These are phyloP conservation scores for Lontra canadensis DNA, from an alignment of 2,113 vertebrate genomes.

Conservation along the genomic window DNA sequence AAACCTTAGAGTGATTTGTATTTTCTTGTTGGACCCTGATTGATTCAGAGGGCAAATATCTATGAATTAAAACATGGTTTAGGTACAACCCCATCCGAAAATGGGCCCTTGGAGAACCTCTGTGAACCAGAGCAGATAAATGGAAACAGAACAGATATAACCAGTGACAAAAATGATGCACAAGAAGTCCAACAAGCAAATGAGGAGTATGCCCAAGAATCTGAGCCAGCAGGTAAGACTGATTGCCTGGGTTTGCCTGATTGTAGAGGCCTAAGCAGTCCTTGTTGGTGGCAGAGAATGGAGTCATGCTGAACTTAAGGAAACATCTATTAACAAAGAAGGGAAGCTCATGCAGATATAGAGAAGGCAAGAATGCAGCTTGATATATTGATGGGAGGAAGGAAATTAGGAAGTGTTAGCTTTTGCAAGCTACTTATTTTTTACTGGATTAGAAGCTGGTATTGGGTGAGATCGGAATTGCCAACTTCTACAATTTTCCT, in stretches of 20 bases:
- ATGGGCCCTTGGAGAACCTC: neutral
- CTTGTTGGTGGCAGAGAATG: neutral
- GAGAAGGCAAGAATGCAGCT: neutral
- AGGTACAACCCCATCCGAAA: neutral
- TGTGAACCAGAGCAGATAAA: neutral
- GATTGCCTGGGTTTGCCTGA: no score
- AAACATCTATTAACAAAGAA: neutral
- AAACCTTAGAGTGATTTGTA: neutral
- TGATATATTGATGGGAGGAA: neutral
- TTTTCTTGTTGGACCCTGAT: neutral
- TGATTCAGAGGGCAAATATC: neutral
- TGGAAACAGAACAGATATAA: neutral
- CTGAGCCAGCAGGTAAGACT: slow-evolving; percentile 24
- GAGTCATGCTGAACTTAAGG: neutral
- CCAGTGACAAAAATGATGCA: neutral
- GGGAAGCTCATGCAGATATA: neutral
- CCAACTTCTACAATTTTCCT: neutral
- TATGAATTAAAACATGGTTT: slow-evolving; percentile 42
- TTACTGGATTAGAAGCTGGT: neutral
- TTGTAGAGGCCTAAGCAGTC: neutral
- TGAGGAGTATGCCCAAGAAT: neutral
- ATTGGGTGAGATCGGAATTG: neutral
- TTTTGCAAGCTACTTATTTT: neutral
- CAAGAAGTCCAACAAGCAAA: neutral
- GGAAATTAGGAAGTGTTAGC: neutral